Base-by-base conservation (phyloP, 2,113 vertebrate species). In the Anguilla japonica region DNA sequence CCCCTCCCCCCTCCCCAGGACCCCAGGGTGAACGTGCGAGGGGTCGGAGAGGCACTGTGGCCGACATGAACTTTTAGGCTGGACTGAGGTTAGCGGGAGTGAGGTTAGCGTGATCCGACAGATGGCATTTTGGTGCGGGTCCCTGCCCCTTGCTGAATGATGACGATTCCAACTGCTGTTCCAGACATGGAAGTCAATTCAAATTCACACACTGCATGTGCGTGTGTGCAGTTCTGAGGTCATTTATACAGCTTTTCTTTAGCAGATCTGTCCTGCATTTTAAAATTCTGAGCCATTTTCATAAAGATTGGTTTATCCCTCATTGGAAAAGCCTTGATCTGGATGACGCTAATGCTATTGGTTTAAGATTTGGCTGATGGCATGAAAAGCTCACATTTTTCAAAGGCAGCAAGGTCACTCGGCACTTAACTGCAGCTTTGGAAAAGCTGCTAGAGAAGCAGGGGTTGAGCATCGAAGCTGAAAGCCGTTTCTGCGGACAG, bases 1-100 rank as follows among this genome's bases (percentile, higher is more conserved):
- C 71, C n/a, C 9, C 15, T 6, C 1, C n/a, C 20, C 60, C 50
- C 50, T 11, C 8, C 8, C 50, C 20, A 0, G 60, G 34, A 34
- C 34, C 60, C 60, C 7, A 8, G 20, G 11, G 18, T 26, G 5
- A 18, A 9, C 40, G 39, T 80, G 39, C 29, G 79, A 80, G 39
- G 34, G 78, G 34, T 29, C 29, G 18, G 34, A n/a, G 20, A n/a
- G 50, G 43, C 81, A 15, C 80, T 18, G 18, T 2, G 41, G 20
- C 57, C 5, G 41, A 8, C 83, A 22, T 50, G 53, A 60, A 56
- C 46, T 85, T 81, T 79, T 41, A 9, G 34, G 8, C n/a, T 20
- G 46, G 84, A 79, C 43, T 85, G 84, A 85, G 29, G 15, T 16
- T 43, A 9, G 8, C n/a, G 34, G 46, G 84, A 79, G 43, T 85